Percentiles rank a stretch among this genome's conserved stretches.
These are phyloP conservation scores for Diabrotica undecimpunctata DNA, from an alignment of 1,140 invertebrate genomes.

Conservation along the genomic window DNA sequence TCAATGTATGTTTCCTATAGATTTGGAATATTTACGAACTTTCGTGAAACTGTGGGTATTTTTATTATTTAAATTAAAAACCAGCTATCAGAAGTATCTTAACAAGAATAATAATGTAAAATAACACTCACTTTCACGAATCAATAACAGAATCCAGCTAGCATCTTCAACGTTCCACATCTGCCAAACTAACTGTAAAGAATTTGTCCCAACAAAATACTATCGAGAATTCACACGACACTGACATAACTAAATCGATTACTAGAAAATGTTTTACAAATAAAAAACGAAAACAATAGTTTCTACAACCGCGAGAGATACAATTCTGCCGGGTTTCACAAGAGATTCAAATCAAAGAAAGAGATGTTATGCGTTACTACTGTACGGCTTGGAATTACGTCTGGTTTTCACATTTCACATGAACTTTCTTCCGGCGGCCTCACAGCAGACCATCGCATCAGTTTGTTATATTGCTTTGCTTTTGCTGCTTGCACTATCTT, in stretches of 20 bases:
- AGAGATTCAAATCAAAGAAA: background rate
- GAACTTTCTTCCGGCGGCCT: slow-evolving; percentile 12
- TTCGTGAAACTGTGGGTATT: too few relatives aligned
- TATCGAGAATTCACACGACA: background rate
- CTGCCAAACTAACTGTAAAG: background rate
- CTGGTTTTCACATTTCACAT: slow-evolving; percentile 8
- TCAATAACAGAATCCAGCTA: background rate
- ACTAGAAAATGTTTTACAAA: background rate
- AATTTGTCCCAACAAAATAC: slow-evolving; percentile 1
- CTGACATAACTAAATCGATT: background rate
- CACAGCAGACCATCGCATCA: background rate
- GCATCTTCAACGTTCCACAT: background rate
- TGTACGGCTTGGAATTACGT: background rate
- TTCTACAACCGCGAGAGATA: slow-evolving; percentile 1
- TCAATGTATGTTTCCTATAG: too few relatives aligned
- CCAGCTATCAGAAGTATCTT: background rate
- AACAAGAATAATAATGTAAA: background rate
- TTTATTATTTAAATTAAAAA: background rate
- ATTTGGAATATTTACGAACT: too few relatives aligned
- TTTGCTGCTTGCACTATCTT: slow-evolving; percentile 3
- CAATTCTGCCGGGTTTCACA: slow-evolving; percentile 3
- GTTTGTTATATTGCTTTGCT: too few relatives aligned
- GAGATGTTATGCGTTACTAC: slow-evolving; percentile 4
- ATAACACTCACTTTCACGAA: background rate
- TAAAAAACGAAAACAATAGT: background rate